Conservation (phyloP, 2,888 invertebrate species). For the Malthinus flaveolus region DNA sequence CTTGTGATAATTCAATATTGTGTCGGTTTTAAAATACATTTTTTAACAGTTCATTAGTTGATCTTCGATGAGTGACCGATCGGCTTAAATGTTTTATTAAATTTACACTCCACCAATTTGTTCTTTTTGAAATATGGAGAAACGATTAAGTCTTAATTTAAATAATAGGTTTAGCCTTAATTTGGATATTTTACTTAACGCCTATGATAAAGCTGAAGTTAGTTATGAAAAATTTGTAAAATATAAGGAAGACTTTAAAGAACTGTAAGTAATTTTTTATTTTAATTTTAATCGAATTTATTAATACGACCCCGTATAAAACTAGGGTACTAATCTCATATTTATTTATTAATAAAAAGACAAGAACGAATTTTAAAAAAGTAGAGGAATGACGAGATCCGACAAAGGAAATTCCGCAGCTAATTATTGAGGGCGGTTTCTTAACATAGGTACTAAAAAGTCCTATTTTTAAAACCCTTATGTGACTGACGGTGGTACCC, state of each 20-base stretch:
- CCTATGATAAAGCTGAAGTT: neutral
- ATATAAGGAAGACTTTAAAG: neutral
- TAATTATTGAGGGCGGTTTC: too few relatives aligned
- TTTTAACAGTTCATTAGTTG: neutral
- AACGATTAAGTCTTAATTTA: constrained; percentile 1
- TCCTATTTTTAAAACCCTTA: too few relatives aligned
- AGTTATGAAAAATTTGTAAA: too few relatives aligned
- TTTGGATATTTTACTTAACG: neutral
- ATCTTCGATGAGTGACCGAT: neutral
- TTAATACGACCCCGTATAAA: too few relatives aligned
- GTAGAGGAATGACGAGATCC: too few relatives aligned
- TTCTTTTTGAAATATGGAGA: neutral
- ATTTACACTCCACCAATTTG: neutral
- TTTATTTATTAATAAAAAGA: too few relatives aligned
- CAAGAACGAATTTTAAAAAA: too few relatives aligned
- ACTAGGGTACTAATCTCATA: too few relatives aligned
- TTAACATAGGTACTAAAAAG: too few relatives aligned
- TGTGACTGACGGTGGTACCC: too few relatives aligned
- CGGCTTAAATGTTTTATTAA: neutral
- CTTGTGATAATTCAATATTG: neutral
- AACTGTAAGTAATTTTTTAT: neutral
- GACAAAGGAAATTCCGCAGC: too few relatives aligned
- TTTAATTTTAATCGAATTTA: too few relatives aligned
- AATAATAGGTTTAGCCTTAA: constrained; percentile 1
- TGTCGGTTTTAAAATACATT: neutral